Conservation (phyloP, 2,888 invertebrate genomes). For the Keiferia lycopersicella region DNA sequence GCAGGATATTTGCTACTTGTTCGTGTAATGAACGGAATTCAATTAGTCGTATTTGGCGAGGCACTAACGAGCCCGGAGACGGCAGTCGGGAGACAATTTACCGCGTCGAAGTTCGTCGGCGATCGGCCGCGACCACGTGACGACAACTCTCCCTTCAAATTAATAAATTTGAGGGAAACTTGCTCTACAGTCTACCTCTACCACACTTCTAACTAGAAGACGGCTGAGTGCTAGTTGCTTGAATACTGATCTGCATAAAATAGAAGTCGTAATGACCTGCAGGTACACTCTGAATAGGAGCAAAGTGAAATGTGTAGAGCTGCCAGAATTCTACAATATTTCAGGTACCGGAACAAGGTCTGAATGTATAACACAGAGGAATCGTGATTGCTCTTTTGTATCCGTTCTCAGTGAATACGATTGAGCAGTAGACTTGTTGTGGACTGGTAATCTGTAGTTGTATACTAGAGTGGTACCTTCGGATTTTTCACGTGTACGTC, state of each 20-base stretch:
- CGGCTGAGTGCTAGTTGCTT: not conserved
- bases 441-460: not conserved
- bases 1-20: constrained; percentile 28
- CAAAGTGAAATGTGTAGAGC: constrained; percentile 4
- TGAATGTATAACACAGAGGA: not conserved
- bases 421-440: not conserved
- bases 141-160: constrained; percentile 28
- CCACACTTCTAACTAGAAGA: not conserved
- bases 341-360: not conserved
- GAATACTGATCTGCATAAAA: constrained; percentile 1
- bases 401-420: not conserved
- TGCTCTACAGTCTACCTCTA: not conserved
- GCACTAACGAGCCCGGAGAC: constrained; percentile 43
- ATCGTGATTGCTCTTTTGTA: constrained; percentile 1
- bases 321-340: not conserved
- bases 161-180: not conserved
- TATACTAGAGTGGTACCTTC: not conserved
- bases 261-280: constrained; percentile 1
- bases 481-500: too few relatives aligned
- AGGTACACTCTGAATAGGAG: constrained; percentile 5
- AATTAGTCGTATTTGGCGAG: constrained; percentile 45
- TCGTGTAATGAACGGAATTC: constrained; percentile 39
- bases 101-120: constrained; percentile 30
- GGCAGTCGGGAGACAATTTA: constrained; percentile 44
- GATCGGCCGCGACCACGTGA: constrained; percentile 27